Percentiles rank a stretch among this genome's conserved stretches.
Conservation (phyloP, 23 tunicate species). For the Halocynthia aurantium region DNA sequence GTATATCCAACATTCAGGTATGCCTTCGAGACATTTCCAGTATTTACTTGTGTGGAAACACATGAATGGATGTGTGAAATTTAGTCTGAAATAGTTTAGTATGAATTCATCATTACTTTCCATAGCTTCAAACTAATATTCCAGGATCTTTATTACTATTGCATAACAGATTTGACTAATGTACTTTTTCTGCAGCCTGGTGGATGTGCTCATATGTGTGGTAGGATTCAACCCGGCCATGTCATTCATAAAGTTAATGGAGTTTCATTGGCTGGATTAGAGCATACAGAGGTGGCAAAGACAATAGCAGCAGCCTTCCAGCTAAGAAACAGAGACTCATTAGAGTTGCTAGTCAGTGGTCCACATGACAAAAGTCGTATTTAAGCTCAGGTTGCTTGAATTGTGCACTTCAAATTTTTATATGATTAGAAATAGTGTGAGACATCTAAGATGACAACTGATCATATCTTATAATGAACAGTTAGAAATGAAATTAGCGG, state of each 20-base stretch:
- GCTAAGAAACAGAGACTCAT: slow-evolving; percentile 41
- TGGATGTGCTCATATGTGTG: slow-evolving; percentile 72
- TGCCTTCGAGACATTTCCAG: background rate
- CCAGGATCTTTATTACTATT: too few species aligned
- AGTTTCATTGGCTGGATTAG: slow-evolving; percentile 27
- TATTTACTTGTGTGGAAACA: background rate
- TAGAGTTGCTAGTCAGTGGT: slow-evolving; percentile 57
- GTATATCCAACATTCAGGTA: slow-evolving; percentile 44
- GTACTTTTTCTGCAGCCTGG: slow-evolving; percentile 40
- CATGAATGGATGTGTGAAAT: too few species aligned
- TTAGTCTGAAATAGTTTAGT: background rate
- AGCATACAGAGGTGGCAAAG: slow-evolving; percentile 33
- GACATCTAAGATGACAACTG: too few species aligned
- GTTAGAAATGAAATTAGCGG: too few species aligned
- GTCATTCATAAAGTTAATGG: slow-evolving; percentile 69
- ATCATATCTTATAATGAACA: too few species aligned
- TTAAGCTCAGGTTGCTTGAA: too few species aligned
- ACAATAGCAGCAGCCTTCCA: slow-evolving; percentile 55
- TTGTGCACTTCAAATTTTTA: background rate
- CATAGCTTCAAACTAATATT: too few species aligned
- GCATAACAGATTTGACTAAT: background rate
- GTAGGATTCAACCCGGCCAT: slow-evolving; percentile 45
- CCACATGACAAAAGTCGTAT: slow-evolving; percentile 24
- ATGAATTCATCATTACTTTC: background rate
- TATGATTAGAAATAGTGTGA: background rate